phyloP scores from a whole-genome alignment of 2,113 vertebrate species.

The Dromaius novaehollandiae region DNA sequence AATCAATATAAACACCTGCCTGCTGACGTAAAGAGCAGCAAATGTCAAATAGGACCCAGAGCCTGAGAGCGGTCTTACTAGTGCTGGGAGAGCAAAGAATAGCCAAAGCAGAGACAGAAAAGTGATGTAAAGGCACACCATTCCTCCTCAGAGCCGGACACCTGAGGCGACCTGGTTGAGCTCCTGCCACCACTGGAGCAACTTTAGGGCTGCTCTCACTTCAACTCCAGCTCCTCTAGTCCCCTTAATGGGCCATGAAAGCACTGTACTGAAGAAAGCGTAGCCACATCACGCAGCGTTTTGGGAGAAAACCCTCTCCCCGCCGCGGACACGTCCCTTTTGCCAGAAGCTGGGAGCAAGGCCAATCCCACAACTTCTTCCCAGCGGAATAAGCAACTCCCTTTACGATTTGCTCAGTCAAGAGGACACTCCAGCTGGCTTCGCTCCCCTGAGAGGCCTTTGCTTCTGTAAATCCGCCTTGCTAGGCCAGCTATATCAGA shows the following conservation, averaged over 20 bases:
- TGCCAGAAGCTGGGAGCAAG: background rate
- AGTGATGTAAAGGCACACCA: background rate
- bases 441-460: background rate
- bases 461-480: background rate
- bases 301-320: background rate
- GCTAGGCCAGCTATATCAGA: background rate
- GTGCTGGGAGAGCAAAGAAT: background rate
- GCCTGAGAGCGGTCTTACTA: background rate
- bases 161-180: background rate
- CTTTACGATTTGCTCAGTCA: constrained; percentile 34
- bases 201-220: background rate
- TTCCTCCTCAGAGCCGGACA: background rate
- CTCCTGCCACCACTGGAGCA: background rate
- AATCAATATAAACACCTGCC: background rate
- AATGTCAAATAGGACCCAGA: background rate
- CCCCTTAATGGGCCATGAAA: background rate
- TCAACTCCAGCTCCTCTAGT: background rate
- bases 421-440: constrained; percentile 60
- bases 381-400: constrained; percentile 47
- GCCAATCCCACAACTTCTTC: constrained; percentile 40
- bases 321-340: background rate
- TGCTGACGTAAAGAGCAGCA: background rate
- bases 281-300: background rate
- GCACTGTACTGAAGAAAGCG: background rate
- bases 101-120: background rate